phyloP scores from a whole-genome alignment of 2,888 invertebrate genomes.

The Laspeyria flexula region DNA sequence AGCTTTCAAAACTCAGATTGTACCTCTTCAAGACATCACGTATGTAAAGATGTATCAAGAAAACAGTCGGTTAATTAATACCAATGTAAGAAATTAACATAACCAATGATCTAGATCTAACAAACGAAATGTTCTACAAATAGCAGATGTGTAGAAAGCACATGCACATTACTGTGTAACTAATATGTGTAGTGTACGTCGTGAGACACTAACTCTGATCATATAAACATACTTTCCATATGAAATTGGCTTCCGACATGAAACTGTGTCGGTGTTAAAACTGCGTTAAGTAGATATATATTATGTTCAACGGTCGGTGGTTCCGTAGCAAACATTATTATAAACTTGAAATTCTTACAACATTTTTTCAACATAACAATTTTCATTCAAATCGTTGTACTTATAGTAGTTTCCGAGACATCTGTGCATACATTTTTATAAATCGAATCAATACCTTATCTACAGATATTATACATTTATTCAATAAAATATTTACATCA shows the following conservation, averaged over 20 bases:
- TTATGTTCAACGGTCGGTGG: not conserved
- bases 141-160: slow-evolving; percentile 37
- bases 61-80: no score
- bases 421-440: no score
- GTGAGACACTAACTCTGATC: slow-evolving; percentile 36
- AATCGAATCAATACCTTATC: no score
- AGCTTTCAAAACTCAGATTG: no score
- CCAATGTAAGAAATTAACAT: slow-evolving; percentile 5
- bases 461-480: no score
- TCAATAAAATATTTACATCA: no score
- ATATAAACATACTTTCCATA: slow-evolving; percentile 45
- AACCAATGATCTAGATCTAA: slow-evolving; percentile 24
- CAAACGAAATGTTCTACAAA: slow-evolving; percentile 11
- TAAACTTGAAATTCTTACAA: not conserved
- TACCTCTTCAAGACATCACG: no score
- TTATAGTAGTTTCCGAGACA: no score
- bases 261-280: slow-evolving; percentile 25
- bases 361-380: no score
- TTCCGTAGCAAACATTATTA: slow-evolving; percentile 2
- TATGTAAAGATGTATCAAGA: no score
- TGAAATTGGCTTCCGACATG: slow-evolving; percentile 43
- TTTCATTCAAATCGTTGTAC: no score
- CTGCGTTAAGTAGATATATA: not conserved
- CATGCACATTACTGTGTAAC: slow-evolving; percentile 11
- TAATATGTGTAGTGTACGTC: not conserved